These are phyloP conservation scores for Heliconius congener DNA, from an alignment of 1,140 invertebrate species.

Conservation along the genomic window DNA sequence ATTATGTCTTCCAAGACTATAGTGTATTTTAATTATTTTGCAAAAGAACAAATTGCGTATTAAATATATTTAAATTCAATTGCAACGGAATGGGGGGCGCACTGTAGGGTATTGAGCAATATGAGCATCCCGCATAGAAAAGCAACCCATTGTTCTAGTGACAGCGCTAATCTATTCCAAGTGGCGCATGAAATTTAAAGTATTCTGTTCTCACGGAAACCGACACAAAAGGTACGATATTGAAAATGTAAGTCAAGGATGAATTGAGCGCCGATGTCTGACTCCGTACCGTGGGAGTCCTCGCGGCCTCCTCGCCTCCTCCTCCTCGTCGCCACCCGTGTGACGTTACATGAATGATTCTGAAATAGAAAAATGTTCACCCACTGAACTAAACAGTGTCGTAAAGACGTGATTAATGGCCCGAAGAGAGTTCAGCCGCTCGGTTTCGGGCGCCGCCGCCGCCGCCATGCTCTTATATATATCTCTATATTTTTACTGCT, in stretches of 20 bases:
- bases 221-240: slow-evolving; percentile 73
- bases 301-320: slow-evolving; percentile 28
- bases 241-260: slow-evolving; percentile 79
- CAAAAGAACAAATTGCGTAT: neutral
- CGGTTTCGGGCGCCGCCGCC: slow-evolving; percentile 17
- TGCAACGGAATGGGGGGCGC: neutral
- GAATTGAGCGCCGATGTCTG: slow-evolving; percentile 56
- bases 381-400: slow-evolving; percentile 46
- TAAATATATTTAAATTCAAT: neutral
- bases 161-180: slow-evolving; percentile 50
- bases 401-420: slow-evolving; percentile 32
- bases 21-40: neutral
- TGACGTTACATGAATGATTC: slow-evolving; percentile 38
- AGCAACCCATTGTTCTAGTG: neutral
- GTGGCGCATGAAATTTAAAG: slow-evolving; percentile 58
- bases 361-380: slow-evolving; percentile 47
- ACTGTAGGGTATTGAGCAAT: neutral
- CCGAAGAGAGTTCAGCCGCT: slow-evolving; percentile 19
- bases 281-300: slow-evolving; percentile 60
- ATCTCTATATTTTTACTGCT: neutral
- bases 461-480: neutral
- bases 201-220: slow-evolving; percentile 72
- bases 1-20: too few relatives aligned
- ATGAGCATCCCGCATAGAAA: slow-evolving; percentile 7
- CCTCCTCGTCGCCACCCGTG: slow-evolving; percentile 31